These are phyloP conservation scores for Holothuria scabra DNA, from an alignment of 53 echinoderm and acorn worm genomes.

Conservation along the genomic window DNA sequence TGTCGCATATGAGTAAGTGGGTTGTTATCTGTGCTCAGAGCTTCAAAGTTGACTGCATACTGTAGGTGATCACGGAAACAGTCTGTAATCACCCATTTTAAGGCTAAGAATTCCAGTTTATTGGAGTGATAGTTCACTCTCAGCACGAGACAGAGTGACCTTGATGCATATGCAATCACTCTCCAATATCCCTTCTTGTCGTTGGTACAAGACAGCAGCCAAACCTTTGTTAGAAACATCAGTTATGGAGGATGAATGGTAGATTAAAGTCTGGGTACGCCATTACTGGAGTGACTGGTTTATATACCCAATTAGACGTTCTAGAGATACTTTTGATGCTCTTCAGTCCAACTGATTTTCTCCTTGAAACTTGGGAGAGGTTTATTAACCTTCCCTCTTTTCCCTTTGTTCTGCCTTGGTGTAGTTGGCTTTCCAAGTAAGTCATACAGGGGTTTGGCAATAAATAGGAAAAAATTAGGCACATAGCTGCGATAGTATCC, in stretches of 20 bases:
- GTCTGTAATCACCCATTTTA: conserved; percentile 42
- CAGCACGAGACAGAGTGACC: conserved; percentile 56
- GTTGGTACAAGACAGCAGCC: conserved; percentile 70
- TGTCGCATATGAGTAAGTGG: conserved; percentile 70
- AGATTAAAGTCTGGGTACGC: conserved; percentile 56
- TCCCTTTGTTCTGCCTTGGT: neutral
- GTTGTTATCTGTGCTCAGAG: conserved; percentile 63
- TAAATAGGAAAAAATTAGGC: conserved; percentile 22
- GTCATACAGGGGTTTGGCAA: conserved; percentile 60
- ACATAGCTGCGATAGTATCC: conserved; percentile 27
- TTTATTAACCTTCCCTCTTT: too few species aligned
- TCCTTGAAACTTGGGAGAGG: too few species aligned
- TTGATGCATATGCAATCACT: conserved; percentile 62
- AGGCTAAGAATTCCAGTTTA: conserved; percentile 57
- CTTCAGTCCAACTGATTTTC: neutral
- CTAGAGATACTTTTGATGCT: conserved; percentile 42
- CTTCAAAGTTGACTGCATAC: conserved; percentile 18
- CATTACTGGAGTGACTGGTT: conserved; percentile 30
- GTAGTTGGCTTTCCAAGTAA: conserved; percentile 20
- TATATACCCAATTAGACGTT: conserved; percentile 46
- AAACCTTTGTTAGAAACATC: conserved; percentile 68
- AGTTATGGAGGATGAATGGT: conserved; percentile 68
- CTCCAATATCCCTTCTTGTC: conserved; percentile 58
- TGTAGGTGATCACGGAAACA: conserved; percentile 47
- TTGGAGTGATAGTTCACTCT: conserved; percentile 68